phyloP scores from a whole-genome alignment of 2,888 invertebrate genomes.

The Gandaritis pyraliata region DNA sequence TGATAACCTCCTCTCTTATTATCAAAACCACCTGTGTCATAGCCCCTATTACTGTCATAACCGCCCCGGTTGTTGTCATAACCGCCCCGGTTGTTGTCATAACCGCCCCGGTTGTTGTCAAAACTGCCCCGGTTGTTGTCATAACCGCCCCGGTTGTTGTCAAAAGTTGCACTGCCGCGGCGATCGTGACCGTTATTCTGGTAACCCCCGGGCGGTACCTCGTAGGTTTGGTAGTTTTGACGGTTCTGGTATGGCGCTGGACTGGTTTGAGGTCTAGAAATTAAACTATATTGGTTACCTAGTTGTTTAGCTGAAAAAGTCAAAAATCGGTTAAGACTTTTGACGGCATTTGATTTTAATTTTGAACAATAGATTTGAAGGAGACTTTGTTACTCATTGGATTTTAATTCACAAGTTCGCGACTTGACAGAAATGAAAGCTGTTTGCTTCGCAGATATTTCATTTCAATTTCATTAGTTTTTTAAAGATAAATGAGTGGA shows the following conservation, averaged over 20 bases:
- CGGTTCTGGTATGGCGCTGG: conserved; percentile 49
- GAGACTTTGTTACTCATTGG: too few relatives aligned
- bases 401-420: too few relatives aligned
- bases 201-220: conserved; percentile 64
- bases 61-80: conserved; percentile 36
- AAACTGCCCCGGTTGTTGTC: conserved; percentile 45
- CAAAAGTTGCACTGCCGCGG: conserved; percentile 15
- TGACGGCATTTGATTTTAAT: too few relatives aligned
- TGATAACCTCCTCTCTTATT: conserved; percentile 27
- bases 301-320: too few relatives aligned
- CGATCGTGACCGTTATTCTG: conserved; percentile 38
- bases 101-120: conserved; percentile 38
- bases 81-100: conserved; percentile 40
- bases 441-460: too few relatives aligned
- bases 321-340: too few relatives aligned
- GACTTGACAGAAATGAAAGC: too few relatives aligned
- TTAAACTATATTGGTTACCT: background rate
- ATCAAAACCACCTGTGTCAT: background rate
- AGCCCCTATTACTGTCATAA: background rate
- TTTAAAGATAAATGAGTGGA: too few relatives aligned
- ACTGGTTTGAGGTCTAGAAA: conserved; percentile 63
- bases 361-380: too few relatives aligned
- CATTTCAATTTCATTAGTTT: too few relatives aligned
- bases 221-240: conserved; percentile 68
- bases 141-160: conserved; percentile 43